Percentiles rank a stretch among this genome's conserved stretches.
Evolutionary conservation across 2,113 vertebrate genomes (phyloP).

Genomic region (Lynx canadensis): DNA sequence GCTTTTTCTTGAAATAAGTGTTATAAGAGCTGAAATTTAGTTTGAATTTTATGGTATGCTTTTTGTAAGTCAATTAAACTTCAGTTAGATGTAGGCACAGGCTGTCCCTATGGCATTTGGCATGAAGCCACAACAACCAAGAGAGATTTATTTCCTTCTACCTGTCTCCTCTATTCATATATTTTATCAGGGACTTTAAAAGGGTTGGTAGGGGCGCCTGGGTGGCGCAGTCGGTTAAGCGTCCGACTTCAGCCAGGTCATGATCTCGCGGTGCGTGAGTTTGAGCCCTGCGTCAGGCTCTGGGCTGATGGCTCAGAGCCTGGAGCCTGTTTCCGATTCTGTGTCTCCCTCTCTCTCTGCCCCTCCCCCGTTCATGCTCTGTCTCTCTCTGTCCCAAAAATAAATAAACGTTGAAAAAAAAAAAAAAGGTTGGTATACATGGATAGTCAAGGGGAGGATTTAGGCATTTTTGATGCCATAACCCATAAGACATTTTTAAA

Average conservation of each 20-base stretch:
- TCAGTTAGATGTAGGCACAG: not conserved
- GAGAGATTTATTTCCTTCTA: not conserved
- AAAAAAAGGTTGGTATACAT: fast-evolving
- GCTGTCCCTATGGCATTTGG: not conserved
- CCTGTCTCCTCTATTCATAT: not conserved
- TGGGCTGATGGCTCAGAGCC: too few species aligned
- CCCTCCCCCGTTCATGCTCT: too few species aligned
- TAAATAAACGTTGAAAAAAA: too few species aligned
- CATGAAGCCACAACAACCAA: not conserved
- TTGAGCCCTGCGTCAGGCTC: too few species aligned
- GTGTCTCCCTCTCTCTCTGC: too few species aligned
- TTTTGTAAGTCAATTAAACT: not conserved
- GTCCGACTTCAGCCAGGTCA: too few species aligned
- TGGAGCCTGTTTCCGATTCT: too few species aligned
- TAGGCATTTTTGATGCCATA: not conserved
- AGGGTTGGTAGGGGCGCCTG: not conserved
- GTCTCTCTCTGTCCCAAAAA: too few species aligned
- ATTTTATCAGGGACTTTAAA: not conserved
- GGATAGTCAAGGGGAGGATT: not conserved
- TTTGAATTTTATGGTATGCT: not conserved
- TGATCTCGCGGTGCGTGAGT: too few species aligned
- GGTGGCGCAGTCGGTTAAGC: too few species aligned
- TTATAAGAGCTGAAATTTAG: not conserved
- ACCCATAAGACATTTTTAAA: not conserved
- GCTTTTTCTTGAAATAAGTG: not conserved